Conservation (phyloP, 2,113 vertebrate genomes). For the Xyliphius kryptos region DNA sequence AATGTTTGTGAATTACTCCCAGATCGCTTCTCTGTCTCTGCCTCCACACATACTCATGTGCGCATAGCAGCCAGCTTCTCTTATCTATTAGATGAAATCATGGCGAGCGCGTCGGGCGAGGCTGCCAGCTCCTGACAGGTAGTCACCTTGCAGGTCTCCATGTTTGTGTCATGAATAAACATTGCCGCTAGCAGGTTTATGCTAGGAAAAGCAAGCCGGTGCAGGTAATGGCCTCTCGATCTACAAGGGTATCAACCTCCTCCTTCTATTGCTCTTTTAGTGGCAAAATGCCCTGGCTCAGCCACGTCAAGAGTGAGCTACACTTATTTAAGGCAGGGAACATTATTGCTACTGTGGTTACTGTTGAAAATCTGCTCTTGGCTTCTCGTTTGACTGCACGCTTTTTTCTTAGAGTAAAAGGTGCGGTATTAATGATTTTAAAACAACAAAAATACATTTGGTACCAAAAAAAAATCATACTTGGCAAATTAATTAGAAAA, state of each 20-base stretch:
- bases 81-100: slow-evolving; percentile 49
- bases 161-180: slow-evolving; percentile 62
- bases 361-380: slow-evolving; percentile 19
- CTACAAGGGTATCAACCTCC: slow-evolving; percentile 32
- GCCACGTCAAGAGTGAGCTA: slow-evolving; percentile 34
- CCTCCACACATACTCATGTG: slow-evolving; percentile 28
- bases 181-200: slow-evolving; percentile 50
- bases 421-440: background rate
- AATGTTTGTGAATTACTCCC: slow-evolving; percentile 38
- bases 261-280: slow-evolving; percentile 32
- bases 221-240: slow-evolving; percentile 44
- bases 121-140: slow-evolving; percentile 53
- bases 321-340: slow-evolving; percentile 41
- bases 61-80: slow-evolving; percentile 36
- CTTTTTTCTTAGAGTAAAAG: slow-evolving; percentile 13
- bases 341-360: slow-evolving; percentile 11
- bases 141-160: slow-evolving; percentile 62
- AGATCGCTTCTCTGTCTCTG: slow-evolving; percentile 20
- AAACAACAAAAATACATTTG: no score
- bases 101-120: slow-evolving; percentile 35
- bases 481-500: no score
- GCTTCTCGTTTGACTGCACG: slow-evolving; percentile 13
- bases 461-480: no score
- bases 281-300: slow-evolving; percentile 34
- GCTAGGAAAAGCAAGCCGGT: slow-evolving; percentile 36